Conservation (phyloP, 1,140 invertebrate species). For the Drosophila leontia region DNA sequence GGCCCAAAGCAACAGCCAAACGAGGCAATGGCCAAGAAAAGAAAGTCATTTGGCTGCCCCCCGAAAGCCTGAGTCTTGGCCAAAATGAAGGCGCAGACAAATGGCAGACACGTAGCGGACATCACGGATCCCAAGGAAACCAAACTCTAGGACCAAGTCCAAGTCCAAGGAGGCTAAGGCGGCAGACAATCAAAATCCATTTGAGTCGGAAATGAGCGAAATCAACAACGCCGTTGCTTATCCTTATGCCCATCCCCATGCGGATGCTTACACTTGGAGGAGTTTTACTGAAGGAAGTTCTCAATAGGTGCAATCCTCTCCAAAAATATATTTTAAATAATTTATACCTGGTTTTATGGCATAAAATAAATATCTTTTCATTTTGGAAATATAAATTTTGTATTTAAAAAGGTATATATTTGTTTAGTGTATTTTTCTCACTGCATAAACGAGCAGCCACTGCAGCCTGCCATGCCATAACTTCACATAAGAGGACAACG, state of each 20-base stretch:
- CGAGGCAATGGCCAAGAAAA: slow-evolving; percentile 59
- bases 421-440: neutral
- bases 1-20: slow-evolving; percentile 77
- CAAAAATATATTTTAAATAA: neutral
- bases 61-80: slow-evolving; percentile 32
- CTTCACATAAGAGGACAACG: slow-evolving; percentile 37
- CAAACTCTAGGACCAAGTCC: slow-evolving; percentile 4
- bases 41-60: slow-evolving; percentile 73
- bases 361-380: no score
- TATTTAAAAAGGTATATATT: no score
- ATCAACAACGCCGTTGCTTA: slow-evolving; percentile 61
- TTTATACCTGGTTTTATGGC: no score
- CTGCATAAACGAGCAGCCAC: slow-evolving; percentile 3
- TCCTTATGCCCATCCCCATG: slow-evolving; percentile 13
- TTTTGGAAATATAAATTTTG: no score
- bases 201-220: slow-evolving; percentile 80
- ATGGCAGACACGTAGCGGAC: slow-evolving; percentile 77
- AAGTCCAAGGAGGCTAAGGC: slow-evolving; percentile 38
- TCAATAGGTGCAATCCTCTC: neutral
- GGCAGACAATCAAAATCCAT: slow-evolving; percentile 81
- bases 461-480: slow-evolving; percentile 48
- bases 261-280: slow-evolving; percentile 5
- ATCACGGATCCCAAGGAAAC: slow-evolving; percentile 36
- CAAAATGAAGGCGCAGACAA: slow-evolving; percentile 74
- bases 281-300: neutral